Percentiles rank a stretch among this genome's conserved stretches.
phyloP scores from a whole-genome alignment of 2,888 invertebrate genomes.

The Tenthredo amoena region DNA sequence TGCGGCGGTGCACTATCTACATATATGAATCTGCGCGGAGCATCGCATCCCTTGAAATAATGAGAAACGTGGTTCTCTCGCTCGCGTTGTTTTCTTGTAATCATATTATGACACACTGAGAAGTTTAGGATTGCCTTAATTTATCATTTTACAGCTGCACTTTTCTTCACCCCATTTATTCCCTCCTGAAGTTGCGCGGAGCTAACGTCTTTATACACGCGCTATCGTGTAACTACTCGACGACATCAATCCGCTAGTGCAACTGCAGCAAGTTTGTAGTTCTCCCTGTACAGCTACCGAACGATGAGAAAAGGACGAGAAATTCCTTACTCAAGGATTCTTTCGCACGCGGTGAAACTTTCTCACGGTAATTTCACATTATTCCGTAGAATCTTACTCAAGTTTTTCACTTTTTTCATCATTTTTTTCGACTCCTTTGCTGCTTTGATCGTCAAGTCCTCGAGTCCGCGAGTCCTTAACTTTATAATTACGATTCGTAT shows the following conservation, averaged over 20 bases:
- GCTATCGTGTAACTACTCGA: background rate
- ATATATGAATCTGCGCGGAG: constrained; percentile 51
- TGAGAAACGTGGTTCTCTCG: constrained; percentile 41
- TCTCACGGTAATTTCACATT: constrained; percentile 66
- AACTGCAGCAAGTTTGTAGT: background rate
- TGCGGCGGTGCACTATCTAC: constrained; percentile 59
- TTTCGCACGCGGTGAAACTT: constrained; percentile 50
- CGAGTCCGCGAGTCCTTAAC: background rate
- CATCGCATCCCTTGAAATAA: constrained; percentile 50
- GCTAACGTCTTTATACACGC: constrained; percentile 27
- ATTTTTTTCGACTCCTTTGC: background rate
- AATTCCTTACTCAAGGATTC: constrained; percentile 29
- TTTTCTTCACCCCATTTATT: background rate
- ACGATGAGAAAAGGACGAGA: constrained; percentile 35
- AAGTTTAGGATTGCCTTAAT: constrained; percentile 46
- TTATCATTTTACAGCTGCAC: constrained; percentile 48
- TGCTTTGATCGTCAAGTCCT: background rate
- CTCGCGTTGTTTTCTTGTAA: background rate
- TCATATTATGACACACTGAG: constrained; percentile 40
- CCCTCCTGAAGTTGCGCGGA: background rate
- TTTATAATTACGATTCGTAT: background rate
- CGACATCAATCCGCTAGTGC: background rate
- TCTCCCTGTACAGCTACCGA: background rate
- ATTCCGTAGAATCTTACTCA: constrained; percentile 54
- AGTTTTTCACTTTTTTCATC: constrained; percentile 53